These are phyloP conservation scores for Mactra quadrangularis DNA, from an alignment of 1,140 invertebrate species.

Conservation along the genomic window DNA sequence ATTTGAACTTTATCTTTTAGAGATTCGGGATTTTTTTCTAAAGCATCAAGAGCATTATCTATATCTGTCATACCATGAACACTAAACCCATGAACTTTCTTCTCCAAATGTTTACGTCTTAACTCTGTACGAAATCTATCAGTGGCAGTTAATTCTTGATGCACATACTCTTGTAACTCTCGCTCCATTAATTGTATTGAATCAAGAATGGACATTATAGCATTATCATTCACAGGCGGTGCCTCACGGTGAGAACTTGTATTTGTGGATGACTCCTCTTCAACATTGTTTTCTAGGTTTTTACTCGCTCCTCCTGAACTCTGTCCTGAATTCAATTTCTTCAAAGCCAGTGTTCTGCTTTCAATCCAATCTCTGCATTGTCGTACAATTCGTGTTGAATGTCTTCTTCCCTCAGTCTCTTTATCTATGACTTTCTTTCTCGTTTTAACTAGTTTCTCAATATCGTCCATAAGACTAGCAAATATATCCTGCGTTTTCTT, in stretches of 20 bases:
- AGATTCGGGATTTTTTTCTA: constrained; percentile 41
- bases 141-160: constrained; percentile 37
- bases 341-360: constrained; percentile 18
- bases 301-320: background rate
- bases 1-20: constrained; percentile 28
- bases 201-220: constrained; percentile 56
- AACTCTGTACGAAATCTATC: constrained; percentile 55
- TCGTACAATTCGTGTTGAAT: constrained; percentile 55
- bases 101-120: constrained; percentile 52
- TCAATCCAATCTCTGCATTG: constrained; percentile 61
- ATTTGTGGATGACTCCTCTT: background rate
- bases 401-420: constrained; percentile 56
- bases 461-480: constrained; percentile 59
- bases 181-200: constrained; percentile 46
- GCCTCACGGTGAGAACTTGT: constrained; percentile 30
- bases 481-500: constrained; percentile 59
- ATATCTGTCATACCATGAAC: constrained; percentile 51
- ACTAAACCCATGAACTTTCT: constrained; percentile 51
- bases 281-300: background rate
- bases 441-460: constrained; percentile 59
- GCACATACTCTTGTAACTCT: constrained; percentile 56
- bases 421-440: constrained; percentile 41
- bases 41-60: constrained; percentile 28
- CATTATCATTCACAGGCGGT: constrained; percentile 48
- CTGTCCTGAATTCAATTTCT: constrained; percentile 20